Evolutionary conservation across 1,140 invertebrate species (phyloP), one percentile per base, ranked within the genome.

Genomic region (Brachionus angularis): DNA sequence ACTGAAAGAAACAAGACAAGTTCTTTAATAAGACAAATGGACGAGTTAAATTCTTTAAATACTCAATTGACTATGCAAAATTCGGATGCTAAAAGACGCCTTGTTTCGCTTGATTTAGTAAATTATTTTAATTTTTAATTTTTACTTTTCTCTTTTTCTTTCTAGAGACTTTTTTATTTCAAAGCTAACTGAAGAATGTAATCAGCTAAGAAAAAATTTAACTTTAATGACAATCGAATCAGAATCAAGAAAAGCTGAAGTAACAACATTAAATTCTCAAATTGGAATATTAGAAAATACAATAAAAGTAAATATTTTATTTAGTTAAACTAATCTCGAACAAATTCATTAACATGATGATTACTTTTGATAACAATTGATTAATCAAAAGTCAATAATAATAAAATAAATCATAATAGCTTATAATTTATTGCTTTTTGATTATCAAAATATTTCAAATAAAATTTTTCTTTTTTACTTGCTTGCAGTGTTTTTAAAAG

Each of bases 121-220:
- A 10, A 16, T 42, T 10, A 10, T 10, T 42, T 10, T 16, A 10
- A 10, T 42, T 10, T 10, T 42, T 42, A 42, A 42, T 42, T 16
- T 42, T n/a, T n/a, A n/a, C n/a, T n/a, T n/a, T n/a, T n/a, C n/a
- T n/a, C n/a, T n/a, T n/a, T n/a, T n/a, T n/a, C n/a, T n/a, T n/a
- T n/a, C n/a, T n/a, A n/a, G n/a, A n/a, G n/a, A n/a, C n/a, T n/a
- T n/a, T 16, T 42, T 16, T 42, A 10, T 42, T 10, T 10, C 10
- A 42, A 10, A 42, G 39, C 16, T 67, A n/a, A 67, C 27, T 5
- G 62, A 67, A 47, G 62, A 67, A 27, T 67, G 62, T 33, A 67
- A 67, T 18, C 62, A 67, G n/a, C 10, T 67, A 25, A 44, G 62
- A 18, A 67, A 67, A 47, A 67, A 67, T 27, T 31, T 67, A 12